Base-by-base conservation (phyloP, 2,888 invertebrate genomes). In the Anthophora plumipes region DNA sequence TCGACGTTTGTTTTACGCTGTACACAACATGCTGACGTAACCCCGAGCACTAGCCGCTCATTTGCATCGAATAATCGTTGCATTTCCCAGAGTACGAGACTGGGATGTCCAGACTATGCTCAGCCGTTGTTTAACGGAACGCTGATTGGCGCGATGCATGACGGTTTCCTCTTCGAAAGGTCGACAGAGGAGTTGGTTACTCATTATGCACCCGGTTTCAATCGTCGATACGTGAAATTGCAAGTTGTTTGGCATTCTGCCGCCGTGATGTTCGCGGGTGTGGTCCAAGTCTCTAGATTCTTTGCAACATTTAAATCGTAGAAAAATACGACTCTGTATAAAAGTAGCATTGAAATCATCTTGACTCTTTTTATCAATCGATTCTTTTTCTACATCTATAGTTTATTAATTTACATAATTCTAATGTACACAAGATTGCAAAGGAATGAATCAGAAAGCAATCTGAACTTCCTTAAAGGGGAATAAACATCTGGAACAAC, bases 1-100 rank as follows among this genome's bases (percentile, higher is more conserved):
- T 39, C 25, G 14, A 9, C 14, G 46, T 64, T 70, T 43, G n/a
- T 72, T 59, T 60, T 43, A 52, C 57, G 41, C 8, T 8, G 17
- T 17, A 37, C 11, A 41, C 25, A 39, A 57, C 25, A 46, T 31
- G 72, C 69, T 79, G 78, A 79, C 52, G 79, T 63, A 85, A 85
- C 48, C 52, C 22, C n/a, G 63, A 77, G 48, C 78, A 55, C 61
- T 71, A 72, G 67, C 54, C 73, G 69, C 84, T 84, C 80, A 87
- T 89, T 89, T 89, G 88, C 89, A 85, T 89, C 78, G 83, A 85
- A 87, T 88, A 77, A 84, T 85, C 83, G 74, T 76, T 83, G 81
- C 75, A 76, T 87, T 89, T 89, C 83, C 67, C 84, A 80, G 66
- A 70, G 76, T 52, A 59, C 46, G 70, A 61, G 81, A 77, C 50